Evolutionary conservation across 2,888 invertebrate species (phyloP).

Genomic region (Eupithecia pulchellata): DNA sequence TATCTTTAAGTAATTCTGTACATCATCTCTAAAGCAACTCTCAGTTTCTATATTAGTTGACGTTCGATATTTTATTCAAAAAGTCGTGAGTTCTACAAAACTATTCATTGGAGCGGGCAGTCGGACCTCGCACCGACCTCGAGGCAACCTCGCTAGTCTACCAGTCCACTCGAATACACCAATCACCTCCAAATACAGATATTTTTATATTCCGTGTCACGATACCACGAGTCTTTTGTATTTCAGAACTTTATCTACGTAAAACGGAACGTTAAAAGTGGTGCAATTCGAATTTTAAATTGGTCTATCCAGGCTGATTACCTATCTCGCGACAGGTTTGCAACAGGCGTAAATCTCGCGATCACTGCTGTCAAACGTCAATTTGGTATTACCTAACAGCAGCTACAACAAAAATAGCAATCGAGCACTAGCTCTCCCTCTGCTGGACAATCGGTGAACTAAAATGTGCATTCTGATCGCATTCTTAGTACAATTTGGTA

Average conservation of each 20-base stretch:
- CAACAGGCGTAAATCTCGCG: too few species aligned
- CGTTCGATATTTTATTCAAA: constrained; percentile 18
- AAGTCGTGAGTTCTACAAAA: constrained; percentile 54
- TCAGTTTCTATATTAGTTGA: not conserved
- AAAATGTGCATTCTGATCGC: too few species aligned
- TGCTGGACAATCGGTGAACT: too few species aligned
- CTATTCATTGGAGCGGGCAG: constrained; percentile 52
- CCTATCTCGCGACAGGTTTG: too few species aligned
- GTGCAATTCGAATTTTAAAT: constrained; percentile 59
- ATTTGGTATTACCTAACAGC: too few species aligned
- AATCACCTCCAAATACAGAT: constrained; percentile 76
- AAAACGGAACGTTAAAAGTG: constrained; percentile 56
- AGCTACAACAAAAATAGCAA: too few species aligned
- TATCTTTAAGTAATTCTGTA: not conserved
- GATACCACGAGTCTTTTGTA: constrained; percentile 51
- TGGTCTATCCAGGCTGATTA: too few species aligned
- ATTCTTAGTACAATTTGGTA: too few species aligned
- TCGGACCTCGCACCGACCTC: constrained; percentile 74
- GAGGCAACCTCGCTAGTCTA: constrained; percentile 67
- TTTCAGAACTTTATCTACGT: constrained; percentile 51
- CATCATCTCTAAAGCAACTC: not conserved
- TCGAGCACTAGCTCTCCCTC: too few species aligned
- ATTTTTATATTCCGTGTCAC: constrained; percentile 70
- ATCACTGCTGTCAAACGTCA: too few species aligned
- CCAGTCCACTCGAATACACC: constrained; percentile 75